Percentiles rank a stretch among this genome's conserved stretches.
These are phyloP conservation scores for Epinephelus fuscoguttatus DNA, from an alignment of 2,113 vertebrate genomes.

Conservation along the genomic window DNA sequence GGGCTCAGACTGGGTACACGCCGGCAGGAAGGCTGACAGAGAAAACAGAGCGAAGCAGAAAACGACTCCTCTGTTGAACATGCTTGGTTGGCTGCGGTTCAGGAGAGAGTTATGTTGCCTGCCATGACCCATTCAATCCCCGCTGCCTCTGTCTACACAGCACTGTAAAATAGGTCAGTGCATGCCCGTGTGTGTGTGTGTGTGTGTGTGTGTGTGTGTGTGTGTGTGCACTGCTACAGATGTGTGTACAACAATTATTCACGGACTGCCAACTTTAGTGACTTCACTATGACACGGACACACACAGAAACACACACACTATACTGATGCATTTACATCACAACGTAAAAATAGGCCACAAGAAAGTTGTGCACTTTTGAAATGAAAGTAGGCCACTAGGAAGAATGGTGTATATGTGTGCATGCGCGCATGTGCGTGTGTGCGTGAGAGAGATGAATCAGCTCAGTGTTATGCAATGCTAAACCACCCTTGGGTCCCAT, in stretches of 20 bases:
- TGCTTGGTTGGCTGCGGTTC: slow-evolving; percentile 53
- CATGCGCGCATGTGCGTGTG: neutral
- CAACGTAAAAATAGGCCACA: slow-evolving; percentile 60
- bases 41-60: slow-evolving; percentile 41
- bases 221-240: slow-evolving; percentile 10
- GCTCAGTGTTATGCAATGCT: slow-evolving; percentile 75
- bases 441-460: slow-evolving; percentile 69
- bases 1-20: slow-evolving; percentile 23
- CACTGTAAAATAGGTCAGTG: slow-evolving; percentile 73
- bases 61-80: slow-evolving; percentile 55
- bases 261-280: slow-evolving; percentile 3
- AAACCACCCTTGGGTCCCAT: slow-evolving; percentile 53
- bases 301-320: slow-evolving; percentile 14
- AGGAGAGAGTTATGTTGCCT: slow-evolving; percentile 65
- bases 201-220: neutral
- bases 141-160: slow-evolving; percentile 47
- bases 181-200: neutral
- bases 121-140: slow-evolving; percentile 59
- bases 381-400: slow-evolving; percentile 79
- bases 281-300: neutral
- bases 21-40: slow-evolving; percentile 29
- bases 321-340: slow-evolving; percentile 34
- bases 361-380: slow-evolving; percentile 55
- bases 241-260: slow-evolving; percentile 32
- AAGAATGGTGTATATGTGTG: slow-evolving; percentile 35